These are phyloP conservation scores for Agriopis marginaria DNA, from an alignment of 2,888 invertebrate species.

Conservation along the genomic window DNA sequence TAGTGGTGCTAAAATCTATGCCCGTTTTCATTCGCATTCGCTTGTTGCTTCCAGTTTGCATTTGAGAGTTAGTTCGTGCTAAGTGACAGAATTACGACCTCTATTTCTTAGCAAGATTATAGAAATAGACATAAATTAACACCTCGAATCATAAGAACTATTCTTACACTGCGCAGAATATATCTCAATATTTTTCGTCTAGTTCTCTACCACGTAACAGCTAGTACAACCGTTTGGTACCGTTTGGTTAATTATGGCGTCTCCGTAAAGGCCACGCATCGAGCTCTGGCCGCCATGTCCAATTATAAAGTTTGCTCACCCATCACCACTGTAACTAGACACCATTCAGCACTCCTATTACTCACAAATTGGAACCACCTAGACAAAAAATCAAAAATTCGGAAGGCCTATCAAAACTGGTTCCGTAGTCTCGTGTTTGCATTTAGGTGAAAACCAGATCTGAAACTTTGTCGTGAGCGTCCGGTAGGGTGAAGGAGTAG, in stretches of 20 bases:
- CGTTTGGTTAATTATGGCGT: conserved; percentile 75
- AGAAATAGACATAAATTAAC: too few species aligned
- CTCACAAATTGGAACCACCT: conserved; percentile 31
- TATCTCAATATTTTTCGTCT: background rate
- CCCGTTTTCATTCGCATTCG: too few species aligned
- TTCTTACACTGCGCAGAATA: background rate
- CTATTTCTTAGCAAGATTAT: too few species aligned
- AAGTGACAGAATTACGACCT: too few species aligned
- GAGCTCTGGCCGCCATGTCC: conserved; percentile 68
- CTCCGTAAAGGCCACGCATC: conserved; percentile 67
- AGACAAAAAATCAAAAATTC: conserved; percentile 44
- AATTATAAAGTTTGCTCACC: conserved; percentile 80
- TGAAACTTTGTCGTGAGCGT: conserved; percentile 74
- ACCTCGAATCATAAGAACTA: too few species aligned
- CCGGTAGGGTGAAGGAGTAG: conserved; percentile 45
- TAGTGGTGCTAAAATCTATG: too few species aligned
- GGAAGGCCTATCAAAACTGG: conserved; percentile 54
- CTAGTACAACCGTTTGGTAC: conserved; percentile 69
- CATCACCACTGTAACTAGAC: conserved; percentile 56
- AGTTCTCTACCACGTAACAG: conserved; percentile 16
- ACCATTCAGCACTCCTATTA: conserved; percentile 36
- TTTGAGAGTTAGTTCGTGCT: too few species aligned
- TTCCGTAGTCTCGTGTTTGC: conserved; percentile 64
- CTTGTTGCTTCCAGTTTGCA: too few species aligned
- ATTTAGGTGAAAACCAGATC: conserved; percentile 74